phyloP scores from a whole-genome alignment of 2,113 vertebrate genomes.

The Austrofundulus limnaeus region DNA sequence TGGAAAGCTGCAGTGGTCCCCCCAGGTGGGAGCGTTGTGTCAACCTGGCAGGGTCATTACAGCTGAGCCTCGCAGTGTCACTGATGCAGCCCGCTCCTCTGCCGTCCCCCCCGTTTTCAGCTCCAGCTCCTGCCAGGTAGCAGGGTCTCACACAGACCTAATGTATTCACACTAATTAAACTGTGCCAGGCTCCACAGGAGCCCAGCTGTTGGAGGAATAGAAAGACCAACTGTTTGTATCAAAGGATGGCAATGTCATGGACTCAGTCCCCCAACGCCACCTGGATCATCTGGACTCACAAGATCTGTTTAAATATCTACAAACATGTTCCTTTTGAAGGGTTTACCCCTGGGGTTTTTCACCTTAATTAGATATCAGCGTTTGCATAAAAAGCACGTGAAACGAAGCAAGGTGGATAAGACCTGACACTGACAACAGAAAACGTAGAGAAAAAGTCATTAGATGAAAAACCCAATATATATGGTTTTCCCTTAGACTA shows the following conservation, averaged over 20 bases:
- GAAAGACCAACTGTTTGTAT: slow-evolving; percentile 70
- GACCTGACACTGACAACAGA: slow-evolving; percentile 9
- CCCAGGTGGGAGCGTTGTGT: slow-evolving; percentile 68
- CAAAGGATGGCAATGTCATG: slow-evolving; percentile 52
- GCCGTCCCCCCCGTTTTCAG: slow-evolving; percentile 63
- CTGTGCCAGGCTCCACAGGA: slow-evolving; percentile 70
- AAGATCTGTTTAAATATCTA: slow-evolving; percentile 20
- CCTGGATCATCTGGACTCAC: slow-evolving; percentile 43
- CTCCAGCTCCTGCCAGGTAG: slow-evolving; percentile 77
- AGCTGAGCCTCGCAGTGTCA: slow-evolving; percentile 52
- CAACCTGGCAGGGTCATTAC: slow-evolving; percentile 71
- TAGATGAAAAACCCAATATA: no score
- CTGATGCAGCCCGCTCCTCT: slow-evolving; percentile 57
- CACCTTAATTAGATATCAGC: slow-evolving; percentile 16
- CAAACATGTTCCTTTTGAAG: slow-evolving; percentile 10
- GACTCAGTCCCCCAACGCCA: slow-evolving; percentile 17
- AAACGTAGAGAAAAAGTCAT: not conserved
- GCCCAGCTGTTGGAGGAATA: slow-evolving; percentile 65
- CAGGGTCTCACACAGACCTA: slow-evolving; percentile 74
- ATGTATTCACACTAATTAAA: slow-evolving; percentile 83
- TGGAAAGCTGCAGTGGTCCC: slow-evolving; percentile 59
- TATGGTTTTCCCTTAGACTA: no score
- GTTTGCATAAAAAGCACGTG: slow-evolving; percentile 11
- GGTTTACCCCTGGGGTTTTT: slow-evolving; percentile 1
- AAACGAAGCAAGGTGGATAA: slow-evolving; percentile 18